phyloP scores from a whole-genome alignment of 2,888 invertebrate species.

The Pseudococcus viburni region DNA sequence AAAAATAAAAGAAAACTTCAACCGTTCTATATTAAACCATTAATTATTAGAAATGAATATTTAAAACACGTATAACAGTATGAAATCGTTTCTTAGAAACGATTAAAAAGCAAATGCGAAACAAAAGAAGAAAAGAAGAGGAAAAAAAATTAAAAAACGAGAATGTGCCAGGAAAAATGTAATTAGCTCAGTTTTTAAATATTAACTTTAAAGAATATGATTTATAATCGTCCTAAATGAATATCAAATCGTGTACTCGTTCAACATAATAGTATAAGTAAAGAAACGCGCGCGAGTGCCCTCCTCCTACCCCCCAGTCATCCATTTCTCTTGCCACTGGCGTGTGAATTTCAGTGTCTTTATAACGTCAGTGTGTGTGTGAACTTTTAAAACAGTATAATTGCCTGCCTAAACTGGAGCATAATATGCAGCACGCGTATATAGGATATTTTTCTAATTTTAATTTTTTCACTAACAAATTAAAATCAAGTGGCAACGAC shows the following conservation, averaged over 20 bases:
- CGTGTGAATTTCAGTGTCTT: background rate
- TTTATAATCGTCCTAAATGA: constrained; percentile 43
- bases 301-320: background rate
- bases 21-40: constrained; percentile 54
- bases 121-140: constrained; percentile 30
- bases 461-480: constrained; percentile 44
- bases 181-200: constrained; percentile 51
- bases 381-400: background rate
- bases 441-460: background rate
- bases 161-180: constrained; percentile 57
- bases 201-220: constrained; percentile 56
- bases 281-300: background rate
- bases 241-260: constrained; percentile 46
- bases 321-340: background rate
- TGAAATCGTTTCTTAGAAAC: constrained; percentile 56
- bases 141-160: constrained; percentile 50
- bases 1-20: constrained; percentile 55
- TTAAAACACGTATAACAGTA: constrained; percentile 56
- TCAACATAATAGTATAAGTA: constrained; percentile 11
- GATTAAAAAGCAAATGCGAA: constrained; percentile 55
- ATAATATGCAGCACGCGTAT: background rate
- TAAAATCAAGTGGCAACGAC: constrained; percentile 50
- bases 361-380: background rate
- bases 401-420: background rate
- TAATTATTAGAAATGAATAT: constrained; percentile 58